Evolutionary conservation across 2,797 vertebrate genomes (phyloP).

Genomic region (Cirrhinus mrigala): DNA sequence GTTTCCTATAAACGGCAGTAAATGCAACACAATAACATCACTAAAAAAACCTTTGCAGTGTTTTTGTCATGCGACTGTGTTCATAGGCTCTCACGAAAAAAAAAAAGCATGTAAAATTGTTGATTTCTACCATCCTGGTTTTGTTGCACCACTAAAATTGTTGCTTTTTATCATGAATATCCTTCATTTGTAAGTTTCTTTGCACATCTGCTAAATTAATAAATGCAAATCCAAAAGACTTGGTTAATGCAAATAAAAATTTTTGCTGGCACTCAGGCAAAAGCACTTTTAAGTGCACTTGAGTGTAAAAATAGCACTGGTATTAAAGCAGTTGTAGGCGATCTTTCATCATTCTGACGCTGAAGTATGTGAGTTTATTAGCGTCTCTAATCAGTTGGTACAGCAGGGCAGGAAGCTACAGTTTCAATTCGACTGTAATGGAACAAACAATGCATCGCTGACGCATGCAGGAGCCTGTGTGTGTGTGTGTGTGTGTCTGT

Average conservation of each 20-base stretch:
- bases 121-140: neutral
- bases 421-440: conserved; percentile 57
- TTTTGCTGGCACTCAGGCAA: neutral
- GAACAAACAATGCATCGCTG: conserved; percentile 60
- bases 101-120: neutral
- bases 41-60: neutral
- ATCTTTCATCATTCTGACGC: neutral
- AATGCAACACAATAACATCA: neutral
- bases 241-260: neutral
- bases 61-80: neutral
- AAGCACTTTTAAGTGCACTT: neutral
- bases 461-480: conserved; percentile 23
- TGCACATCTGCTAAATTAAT: neutral
- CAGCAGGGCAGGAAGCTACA: conserved; percentile 41
- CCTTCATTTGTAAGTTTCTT: neutral
- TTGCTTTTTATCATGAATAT: neutral
- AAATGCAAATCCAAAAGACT: neutral
- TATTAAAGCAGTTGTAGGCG: neutral
- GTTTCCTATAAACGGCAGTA: neutral
- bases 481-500: conserved; percentile 43
- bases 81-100: neutral
- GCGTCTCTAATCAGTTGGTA: conserved; percentile 53
- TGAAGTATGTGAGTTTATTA: conserved; percentile 21
- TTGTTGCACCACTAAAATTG: neutral
- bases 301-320: neutral